Evolutionary conservation across 2,888 invertebrate genomes (phyloP).

Genomic region (Frankliniella fusca): DNA sequence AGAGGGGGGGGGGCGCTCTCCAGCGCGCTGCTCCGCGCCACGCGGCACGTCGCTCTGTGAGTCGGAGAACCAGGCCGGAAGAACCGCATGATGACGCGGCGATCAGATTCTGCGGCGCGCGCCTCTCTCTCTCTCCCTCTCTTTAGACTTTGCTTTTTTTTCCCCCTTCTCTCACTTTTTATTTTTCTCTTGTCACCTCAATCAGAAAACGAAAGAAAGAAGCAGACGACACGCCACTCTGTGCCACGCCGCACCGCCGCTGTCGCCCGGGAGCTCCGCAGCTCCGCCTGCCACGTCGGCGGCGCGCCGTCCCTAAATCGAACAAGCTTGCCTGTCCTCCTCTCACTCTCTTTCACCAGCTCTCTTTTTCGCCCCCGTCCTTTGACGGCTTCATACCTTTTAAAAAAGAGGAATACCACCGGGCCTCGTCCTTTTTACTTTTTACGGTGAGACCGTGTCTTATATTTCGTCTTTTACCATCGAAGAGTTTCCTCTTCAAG

Average conservation of each 20-base stretch:
- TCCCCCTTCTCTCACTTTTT: too few species aligned
- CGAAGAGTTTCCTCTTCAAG: background rate
- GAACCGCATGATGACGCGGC: background rate
- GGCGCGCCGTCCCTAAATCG: background rate
- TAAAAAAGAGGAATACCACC: background rate
- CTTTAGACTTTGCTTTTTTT: too few species aligned
- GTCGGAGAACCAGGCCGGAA: too few species aligned
- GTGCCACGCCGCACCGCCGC: background rate
- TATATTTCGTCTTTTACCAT: too few species aligned
- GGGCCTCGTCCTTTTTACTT: too few species aligned
- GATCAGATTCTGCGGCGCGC: background rate
- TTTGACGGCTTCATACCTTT: background rate
- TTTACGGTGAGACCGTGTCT: too few species aligned
- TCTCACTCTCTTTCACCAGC: too few species aligned
- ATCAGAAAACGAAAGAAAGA: conserved; percentile 6
- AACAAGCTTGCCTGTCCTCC: background rate
- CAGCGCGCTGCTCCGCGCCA: too few species aligned
- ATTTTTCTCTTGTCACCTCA: background rate
- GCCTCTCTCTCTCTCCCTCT: too few species aligned
- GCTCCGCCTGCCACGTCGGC: background rate
- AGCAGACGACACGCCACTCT: background rate
- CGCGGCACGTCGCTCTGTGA: too few species aligned
- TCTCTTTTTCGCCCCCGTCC: background rate
- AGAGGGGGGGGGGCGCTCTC: too few species aligned
- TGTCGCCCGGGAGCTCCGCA: background rate